A percentile compares a stretch with the other conserved stretches of the same genome.
Conservation (phyloP, 2,797 vertebrate genomes). For the Pangasius larnaudii region DNA sequence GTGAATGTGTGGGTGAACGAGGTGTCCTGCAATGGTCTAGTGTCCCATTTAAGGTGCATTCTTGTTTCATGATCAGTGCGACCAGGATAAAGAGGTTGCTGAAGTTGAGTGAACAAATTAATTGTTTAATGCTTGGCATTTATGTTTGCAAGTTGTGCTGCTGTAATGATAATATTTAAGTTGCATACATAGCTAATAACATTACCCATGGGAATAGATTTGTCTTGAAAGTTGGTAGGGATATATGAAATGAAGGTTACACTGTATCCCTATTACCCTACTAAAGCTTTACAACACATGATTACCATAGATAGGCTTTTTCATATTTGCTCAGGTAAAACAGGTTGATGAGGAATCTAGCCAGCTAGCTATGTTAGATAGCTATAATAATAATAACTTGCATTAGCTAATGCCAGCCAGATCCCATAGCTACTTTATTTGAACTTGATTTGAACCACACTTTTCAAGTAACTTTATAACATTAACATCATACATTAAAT, state of each 20-base stretch:
- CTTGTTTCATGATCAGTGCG: neutral
- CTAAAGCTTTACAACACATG: neutral
- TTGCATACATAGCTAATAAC: neutral
- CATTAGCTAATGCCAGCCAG: neutral
- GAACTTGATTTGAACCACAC: neutral
- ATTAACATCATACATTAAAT: neutral
- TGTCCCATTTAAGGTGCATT: neutral
- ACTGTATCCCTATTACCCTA: neutral
- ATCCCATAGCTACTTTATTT: neutral
- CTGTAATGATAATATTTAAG: neutral
- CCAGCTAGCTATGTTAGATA: no score
- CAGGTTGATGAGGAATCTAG: neutral
- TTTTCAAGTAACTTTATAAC: neutral
- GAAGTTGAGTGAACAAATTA: neutral
- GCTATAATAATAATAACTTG: neutral
- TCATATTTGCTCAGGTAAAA: neutral
- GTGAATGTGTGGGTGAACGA: neutral
- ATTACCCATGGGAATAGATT: neutral
- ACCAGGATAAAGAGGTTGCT: neutral
- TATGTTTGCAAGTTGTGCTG: neutral
- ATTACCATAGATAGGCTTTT: neutral
- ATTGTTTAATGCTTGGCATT: neutral
- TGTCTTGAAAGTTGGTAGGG: neutral
- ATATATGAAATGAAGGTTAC: neutral
- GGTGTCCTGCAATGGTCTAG: neutral